These are phyloP conservation scores for Planiliza haematocheilus DNA, from an alignment of 2,113 vertebrate genomes.

Conservation along the genomic window DNA sequence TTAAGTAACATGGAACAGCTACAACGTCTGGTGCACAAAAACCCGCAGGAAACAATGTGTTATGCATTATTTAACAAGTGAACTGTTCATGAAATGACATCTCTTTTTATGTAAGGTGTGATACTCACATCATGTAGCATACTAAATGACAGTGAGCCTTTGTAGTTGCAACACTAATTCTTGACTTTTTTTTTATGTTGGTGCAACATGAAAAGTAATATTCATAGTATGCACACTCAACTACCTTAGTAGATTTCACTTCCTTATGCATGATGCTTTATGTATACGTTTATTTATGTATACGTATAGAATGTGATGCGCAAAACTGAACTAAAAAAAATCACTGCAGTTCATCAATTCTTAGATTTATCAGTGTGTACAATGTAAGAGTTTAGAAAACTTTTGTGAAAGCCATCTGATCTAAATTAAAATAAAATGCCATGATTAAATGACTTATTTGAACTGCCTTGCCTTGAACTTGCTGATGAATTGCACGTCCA, in stretches of 20 bases:
- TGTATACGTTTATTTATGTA: no score
- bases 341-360: no score
- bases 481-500: no score
- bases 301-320: no score
- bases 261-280: no score
- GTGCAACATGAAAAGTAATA: background rate
- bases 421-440: no score
- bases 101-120: slow-evolving; percentile 22
- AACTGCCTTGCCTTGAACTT: no score
- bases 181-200: background rate
- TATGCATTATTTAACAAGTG: slow-evolving; percentile 38
- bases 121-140: slow-evolving; percentile 46
- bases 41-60: slow-evolving; percentile 20
- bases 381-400: no score
- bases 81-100: slow-evolving; percentile 27
- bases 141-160: slow-evolving; percentile 22
- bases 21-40: slow-evolving; percentile 6
- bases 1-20: slow-evolving; percentile 37
- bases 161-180: background rate
- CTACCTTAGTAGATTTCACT: background rate
- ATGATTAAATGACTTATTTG: no score
- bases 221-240: background rate
- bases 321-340: no score
- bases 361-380: no score
- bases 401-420: no score